Conservation (phyloP, 92 coral and sea anemone species). For the Epizoanthus scotinus region DNA sequence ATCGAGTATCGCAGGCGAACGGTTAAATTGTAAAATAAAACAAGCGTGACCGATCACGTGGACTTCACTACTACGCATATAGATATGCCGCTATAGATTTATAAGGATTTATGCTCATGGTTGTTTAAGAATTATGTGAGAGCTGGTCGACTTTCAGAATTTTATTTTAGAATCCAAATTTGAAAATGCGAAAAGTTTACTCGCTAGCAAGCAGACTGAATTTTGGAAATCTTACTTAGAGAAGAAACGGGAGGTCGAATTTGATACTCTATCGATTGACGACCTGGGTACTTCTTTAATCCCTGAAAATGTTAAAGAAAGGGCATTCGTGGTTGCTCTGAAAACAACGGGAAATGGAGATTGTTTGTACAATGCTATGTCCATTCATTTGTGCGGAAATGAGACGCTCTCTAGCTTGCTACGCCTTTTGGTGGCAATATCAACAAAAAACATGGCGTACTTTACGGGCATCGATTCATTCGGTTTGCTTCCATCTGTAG, state of each 20-base stretch:
- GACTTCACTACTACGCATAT: too few relatives aligned
- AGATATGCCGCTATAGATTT: too few relatives aligned
- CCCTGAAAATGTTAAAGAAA: not conserved
- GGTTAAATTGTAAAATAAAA: too few relatives aligned
- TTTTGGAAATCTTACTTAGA: not conserved
- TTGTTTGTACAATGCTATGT: slow-evolving; percentile 52
- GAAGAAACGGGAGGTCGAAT: not conserved
- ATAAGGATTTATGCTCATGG: not conserved
- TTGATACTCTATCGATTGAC: too few relatives aligned
- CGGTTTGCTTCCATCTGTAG: too few relatives aligned
- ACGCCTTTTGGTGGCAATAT: slow-evolving; percentile 52
- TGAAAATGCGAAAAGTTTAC: not conserved
- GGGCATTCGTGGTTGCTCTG: slow-evolving; percentile 36
- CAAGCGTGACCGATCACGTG: too few relatives aligned
- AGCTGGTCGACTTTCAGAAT: not conserved
- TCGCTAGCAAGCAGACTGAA: not conserved
- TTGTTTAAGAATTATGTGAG: not conserved
- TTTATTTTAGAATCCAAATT: not conserved
- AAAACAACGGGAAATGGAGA: slow-evolving; percentile 54
- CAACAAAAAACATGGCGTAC: too few relatives aligned
- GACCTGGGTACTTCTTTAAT: too few relatives aligned
- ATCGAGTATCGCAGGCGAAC: too few relatives aligned
- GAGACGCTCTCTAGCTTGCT: slow-evolving; percentile 46
- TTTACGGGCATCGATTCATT: too few relatives aligned
- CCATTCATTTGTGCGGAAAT: slow-evolving; percentile 48